Percentiles rank a stretch among this genome's conserved stretches.
Conservation (phyloP, 2,888 invertebrate species). For the Cotesia congregata region DNA sequence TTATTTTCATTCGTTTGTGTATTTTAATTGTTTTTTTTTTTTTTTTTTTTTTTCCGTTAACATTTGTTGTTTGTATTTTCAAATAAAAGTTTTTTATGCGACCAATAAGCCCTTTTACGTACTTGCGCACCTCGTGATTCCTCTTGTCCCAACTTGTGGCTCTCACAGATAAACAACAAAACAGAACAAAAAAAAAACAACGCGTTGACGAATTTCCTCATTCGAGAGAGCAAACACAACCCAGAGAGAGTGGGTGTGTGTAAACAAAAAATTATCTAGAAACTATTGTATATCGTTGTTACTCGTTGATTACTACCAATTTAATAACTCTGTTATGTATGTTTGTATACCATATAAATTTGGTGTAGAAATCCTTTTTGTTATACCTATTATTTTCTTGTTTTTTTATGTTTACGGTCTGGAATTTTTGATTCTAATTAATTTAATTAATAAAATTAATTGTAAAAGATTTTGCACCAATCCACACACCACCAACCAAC, state of each 20-base stretch:
- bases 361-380: constrained; percentile 21
- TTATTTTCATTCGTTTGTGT: background rate
- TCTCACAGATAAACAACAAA: constrained; percentile 64
- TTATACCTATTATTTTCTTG: background rate
- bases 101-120: constrained; percentile 48
- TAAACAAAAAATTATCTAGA: constrained; percentile 17
- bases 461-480: constrained; percentile 76
- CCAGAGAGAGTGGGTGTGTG: constrained; percentile 28
- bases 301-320: constrained; percentile 32
- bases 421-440: background rate
- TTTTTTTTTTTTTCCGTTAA: constrained; percentile 10
- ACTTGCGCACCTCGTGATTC: constrained; percentile 50
- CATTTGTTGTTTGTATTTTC: constrained; percentile 16
- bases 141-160: constrained; percentile 58
- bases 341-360: constrained; percentile 24
- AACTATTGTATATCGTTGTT: constrained; percentile 24
- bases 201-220: constrained; percentile 50
- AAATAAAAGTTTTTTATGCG: constrained; percentile 26
- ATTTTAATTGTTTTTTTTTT: background rate
- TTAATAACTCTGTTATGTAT: constrained; percentile 24
- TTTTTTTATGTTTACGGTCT: background rate
- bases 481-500: constrained; percentile 70
- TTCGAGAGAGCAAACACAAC: constrained; percentile 33
- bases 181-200: constrained; percentile 44
- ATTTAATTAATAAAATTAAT: background rate